A percentile compares a stretch with the other conserved stretches of the same genome.
Evolutionary conservation across 2,113 vertebrate species (phyloP).

Genomic region (Halichoerus grypus): DNA sequence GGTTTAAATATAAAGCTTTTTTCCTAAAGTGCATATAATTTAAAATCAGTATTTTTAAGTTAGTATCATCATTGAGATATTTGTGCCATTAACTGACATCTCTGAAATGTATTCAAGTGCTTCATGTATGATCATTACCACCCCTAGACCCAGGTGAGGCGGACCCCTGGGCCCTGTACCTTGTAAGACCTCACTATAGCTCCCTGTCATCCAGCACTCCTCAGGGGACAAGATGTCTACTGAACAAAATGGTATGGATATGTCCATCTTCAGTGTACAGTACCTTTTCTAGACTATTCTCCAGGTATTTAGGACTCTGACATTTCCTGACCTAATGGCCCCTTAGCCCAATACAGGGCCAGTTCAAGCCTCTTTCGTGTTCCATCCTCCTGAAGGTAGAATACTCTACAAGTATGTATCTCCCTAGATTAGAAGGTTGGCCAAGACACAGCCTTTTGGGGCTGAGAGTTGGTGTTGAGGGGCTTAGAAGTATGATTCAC

Average conservation of each 20-base stretch:
- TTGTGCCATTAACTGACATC: constrained; percentile 30
- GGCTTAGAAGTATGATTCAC: neutral
- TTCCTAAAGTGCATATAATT: constrained; percentile 31
- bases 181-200: neutral
- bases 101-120: constrained; percentile 69
- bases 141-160: neutral
- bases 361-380: neutral
- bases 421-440: neutral
- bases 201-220: neutral
- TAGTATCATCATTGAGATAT: constrained; percentile 68
- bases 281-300: neutral
- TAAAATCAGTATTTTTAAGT: constrained; percentile 72
- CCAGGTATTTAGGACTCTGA: neutral
- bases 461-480: neutral
- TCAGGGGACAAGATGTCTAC: neutral
- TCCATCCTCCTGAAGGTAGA: neutral
- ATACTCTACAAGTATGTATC: no score
- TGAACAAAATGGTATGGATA: neutral
- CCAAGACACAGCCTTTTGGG: neutral
- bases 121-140: neutral
- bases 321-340: neutral
- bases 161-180: neutral
- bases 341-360: neutral
- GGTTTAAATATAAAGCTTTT: neutral
- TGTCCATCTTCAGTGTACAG: neutral